Percentiles rank a stretch among this genome's conserved stretches.
These are phyloP conservation scores for Dinoponera quadriceps DNA, from an alignment of 1,140 invertebrate genomes.

Conservation along the genomic window DNA sequence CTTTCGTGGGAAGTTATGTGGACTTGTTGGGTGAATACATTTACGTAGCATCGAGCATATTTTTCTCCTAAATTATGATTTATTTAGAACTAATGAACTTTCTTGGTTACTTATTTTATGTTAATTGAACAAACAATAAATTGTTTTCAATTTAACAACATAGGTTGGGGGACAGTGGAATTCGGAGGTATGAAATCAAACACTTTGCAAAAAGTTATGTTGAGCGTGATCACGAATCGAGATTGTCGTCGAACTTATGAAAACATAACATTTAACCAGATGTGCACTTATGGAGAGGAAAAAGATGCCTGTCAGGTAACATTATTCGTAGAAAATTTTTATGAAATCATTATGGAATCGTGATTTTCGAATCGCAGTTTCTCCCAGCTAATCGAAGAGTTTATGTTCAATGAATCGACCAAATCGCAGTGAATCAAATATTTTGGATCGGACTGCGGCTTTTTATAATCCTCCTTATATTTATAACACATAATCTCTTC, in stretches of 20 bases:
- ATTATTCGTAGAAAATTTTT: neutral
- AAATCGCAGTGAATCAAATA: no score
- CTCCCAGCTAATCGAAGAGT: no score
- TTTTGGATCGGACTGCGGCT: neutral
- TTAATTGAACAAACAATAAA: neutral
- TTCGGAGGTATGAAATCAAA: slow-evolving; percentile 86
- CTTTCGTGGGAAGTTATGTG: slow-evolving; percentile 85
- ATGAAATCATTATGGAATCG: neutral
- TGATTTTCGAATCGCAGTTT: no score
- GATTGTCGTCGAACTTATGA: slow-evolving; percentile 82
- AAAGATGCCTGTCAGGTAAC: slow-evolving; percentile 79
- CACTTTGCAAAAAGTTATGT: slow-evolving; percentile 86
- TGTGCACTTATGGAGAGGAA: slow-evolving; percentile 86
- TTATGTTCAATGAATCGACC: no score
- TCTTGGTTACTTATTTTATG: neutral
- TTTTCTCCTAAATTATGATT: neutral
- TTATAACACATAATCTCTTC: no score
- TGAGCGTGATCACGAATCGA: slow-evolving; percentile 87
- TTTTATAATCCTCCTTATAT: neutral
- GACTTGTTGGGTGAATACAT: slow-evolving; percentile 85
- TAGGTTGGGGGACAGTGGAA: slow-evolving; percentile 89
- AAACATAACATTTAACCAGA: slow-evolving; percentile 85
- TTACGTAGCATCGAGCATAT: neutral
- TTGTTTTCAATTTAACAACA: slow-evolving; percentile 44
- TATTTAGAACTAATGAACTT: neutral